Conservation (phyloP, 2,113 vertebrate species). For the Noturus placidus region DNA sequence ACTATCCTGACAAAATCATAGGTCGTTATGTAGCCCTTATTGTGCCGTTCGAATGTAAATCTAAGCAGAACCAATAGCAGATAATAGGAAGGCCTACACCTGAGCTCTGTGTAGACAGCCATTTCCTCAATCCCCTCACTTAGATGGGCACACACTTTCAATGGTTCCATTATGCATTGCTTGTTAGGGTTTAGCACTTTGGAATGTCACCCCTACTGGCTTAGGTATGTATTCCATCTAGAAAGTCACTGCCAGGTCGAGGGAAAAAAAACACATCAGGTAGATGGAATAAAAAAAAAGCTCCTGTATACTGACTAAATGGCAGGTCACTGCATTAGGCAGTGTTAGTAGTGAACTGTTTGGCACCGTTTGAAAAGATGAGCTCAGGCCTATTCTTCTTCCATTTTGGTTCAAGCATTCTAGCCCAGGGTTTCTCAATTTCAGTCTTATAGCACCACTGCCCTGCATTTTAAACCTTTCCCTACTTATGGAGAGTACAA, state of each 20-base stretch:
- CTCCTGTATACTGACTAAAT: conserved; percentile 26
- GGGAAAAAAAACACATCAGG: conserved; percentile 38
- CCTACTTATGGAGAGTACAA: background rate
- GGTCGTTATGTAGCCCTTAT: background rate
- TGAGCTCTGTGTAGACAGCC: conserved; percentile 32
- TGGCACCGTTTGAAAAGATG: background rate
- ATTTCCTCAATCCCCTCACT: conserved; percentile 30
- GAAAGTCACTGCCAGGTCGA: conserved; percentile 42
- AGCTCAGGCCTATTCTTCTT: background rate
- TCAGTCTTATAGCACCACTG: background rate
- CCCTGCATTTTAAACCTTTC: background rate
- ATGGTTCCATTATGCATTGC: conserved; percentile 40
- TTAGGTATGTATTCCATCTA: conserved; percentile 31
- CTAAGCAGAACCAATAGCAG: conserved; percentile 4
- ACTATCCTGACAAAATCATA: background rate
- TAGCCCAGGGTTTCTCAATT: background rate
- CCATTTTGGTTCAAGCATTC: conserved; percentile 36
- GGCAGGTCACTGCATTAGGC: background rate
- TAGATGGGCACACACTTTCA: conserved; percentile 36
- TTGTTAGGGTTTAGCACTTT: conserved; percentile 24
- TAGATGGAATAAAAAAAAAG: conserved; percentile 37
- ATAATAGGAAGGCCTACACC: conserved; percentile 44
- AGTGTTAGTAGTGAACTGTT: background rate
- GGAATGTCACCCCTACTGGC: conserved; percentile 40
- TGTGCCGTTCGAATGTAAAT: background rate